Conservation (phyloP, 2,888 invertebrate species). For the Aradus depressus region DNA sequence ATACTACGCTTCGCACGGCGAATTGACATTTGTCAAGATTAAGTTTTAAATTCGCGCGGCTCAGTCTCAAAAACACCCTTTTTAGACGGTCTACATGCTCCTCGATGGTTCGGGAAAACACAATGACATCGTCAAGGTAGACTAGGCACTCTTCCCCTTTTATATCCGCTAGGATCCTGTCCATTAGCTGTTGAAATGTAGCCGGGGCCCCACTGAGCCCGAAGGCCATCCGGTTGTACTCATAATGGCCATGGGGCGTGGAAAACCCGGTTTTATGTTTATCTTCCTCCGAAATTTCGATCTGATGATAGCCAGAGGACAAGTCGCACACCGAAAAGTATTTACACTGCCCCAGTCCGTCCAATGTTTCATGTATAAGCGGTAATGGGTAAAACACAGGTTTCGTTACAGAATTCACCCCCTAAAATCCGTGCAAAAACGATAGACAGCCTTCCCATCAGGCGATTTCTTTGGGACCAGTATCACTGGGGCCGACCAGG, state of each 20-base stretch:
- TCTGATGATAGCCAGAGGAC: constrained; percentile 33
- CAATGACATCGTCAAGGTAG: constrained; percentile 20
- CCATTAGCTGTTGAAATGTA: constrained; percentile 33
- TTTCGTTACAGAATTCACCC: constrained; percentile 32
- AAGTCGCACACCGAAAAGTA: constrained; percentile 32
- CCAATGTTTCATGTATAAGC: constrained; percentile 32
- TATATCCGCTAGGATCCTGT: constrained; percentile 30
- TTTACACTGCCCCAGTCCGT: constrained; percentile 28
- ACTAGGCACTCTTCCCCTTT: constrained; percentile 16
- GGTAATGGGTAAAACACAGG: constrained; percentile 33
- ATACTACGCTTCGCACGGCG: constrained; percentile 25
- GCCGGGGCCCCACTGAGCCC: constrained; percentile 27
- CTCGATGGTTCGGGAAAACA: not conserved
- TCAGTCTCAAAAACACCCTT: not conserved
- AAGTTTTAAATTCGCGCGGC: constrained; percentile 6
- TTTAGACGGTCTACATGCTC: not conserved
- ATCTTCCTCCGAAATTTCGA: constrained; percentile 32
- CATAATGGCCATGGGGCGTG: constrained; percentile 32
- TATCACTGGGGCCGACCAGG: constrained; percentile 35
- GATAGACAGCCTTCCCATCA: constrained; percentile 23
- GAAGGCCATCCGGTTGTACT: constrained; percentile 33
- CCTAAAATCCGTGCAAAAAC: constrained; percentile 32
- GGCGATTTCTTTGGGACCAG: constrained; percentile 35
- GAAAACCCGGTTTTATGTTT: constrained; percentile 33
- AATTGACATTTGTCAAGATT: constrained; percentile 22